These are phyloP conservation scores for Amblyraja radiata DNA, from an alignment of 2,797 vertebrate species.

Conservation along the genomic window DNA sequence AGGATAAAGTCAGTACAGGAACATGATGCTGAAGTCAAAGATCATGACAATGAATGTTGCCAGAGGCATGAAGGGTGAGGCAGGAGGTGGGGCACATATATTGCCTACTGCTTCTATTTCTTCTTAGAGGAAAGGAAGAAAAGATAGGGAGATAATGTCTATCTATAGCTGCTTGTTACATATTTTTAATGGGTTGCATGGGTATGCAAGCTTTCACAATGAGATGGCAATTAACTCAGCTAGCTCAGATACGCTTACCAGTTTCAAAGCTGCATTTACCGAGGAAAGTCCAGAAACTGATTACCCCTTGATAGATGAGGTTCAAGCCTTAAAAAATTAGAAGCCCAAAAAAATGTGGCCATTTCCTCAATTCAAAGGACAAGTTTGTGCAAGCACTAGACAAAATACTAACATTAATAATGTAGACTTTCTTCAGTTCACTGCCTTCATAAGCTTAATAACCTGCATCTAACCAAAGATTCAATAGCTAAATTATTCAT, in stretches of 20 bases:
- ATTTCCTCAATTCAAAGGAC: not conserved
- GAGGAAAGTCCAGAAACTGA: not conserved
- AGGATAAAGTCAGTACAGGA: too few species aligned
- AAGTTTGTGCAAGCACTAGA: not conserved
- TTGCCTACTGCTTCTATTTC: too few species aligned
- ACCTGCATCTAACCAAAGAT: not conserved
- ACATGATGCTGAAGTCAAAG: too few species aligned
- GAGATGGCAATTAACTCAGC: not conserved
- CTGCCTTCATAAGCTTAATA: not conserved
- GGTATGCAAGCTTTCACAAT: not conserved
- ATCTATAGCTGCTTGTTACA: not conserved
- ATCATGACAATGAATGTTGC: too few species aligned
- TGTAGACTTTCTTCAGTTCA: not conserved
- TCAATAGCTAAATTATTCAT: not conserved
- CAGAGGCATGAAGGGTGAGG: too few species aligned
- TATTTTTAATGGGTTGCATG: not conserved
- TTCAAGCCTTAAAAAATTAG: not conserved
- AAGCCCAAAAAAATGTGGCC: not conserved
- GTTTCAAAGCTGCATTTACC: not conserved
- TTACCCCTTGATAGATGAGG: not conserved
- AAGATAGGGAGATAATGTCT: not conserved
- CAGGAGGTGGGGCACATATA: too few species aligned
- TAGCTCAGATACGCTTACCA: not conserved
- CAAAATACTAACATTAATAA: not conserved
- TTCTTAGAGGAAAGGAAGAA: not conserved